phyloP scores from a whole-genome alignment of 64 coral and sea anemone genomes.

The Cladopsammia gracilis region DNA sequence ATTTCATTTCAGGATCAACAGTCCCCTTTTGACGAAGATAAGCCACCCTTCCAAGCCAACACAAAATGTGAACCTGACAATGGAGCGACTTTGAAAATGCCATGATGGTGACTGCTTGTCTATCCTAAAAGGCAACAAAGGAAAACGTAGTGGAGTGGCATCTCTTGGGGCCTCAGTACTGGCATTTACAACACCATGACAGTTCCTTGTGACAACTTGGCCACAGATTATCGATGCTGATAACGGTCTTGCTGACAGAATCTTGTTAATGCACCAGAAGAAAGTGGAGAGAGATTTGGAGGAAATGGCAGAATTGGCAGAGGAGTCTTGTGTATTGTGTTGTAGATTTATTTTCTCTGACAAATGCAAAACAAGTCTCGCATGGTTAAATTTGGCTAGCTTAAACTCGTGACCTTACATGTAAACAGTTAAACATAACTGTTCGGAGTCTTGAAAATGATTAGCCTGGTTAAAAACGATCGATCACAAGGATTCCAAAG shows the following conservation, averaged over 20 bases:
- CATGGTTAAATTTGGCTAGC: no score
- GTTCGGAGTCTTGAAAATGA: no score
- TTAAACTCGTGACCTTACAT: no score
- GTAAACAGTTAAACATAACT: no score
- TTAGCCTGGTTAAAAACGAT: no score
- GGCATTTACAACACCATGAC: conserved; percentile 65
- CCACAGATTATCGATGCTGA: conserved; percentile 40
- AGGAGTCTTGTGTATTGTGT: no score
- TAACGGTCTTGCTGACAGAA: conserved; percentile 68
- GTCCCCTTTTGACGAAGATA: conserved; percentile 51
- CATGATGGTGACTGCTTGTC: conserved; percentile 70
- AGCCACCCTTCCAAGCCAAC: conserved; percentile 24
- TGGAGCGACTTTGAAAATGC: conserved; percentile 74
- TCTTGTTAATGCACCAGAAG: conserved; percentile 53
- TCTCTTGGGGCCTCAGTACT: conserved; percentile 54
- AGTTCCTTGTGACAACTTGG: conserved; percentile 73
- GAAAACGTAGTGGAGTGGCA: conserved; percentile 44
- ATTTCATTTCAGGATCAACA: conserved; percentile 14
- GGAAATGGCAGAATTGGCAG: conserved; percentile 37
- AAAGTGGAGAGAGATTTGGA: conserved; percentile 30
- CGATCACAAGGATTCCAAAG: no score
- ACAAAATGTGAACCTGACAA: neutral
- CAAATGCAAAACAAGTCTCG: no score
- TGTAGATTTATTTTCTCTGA: no score
- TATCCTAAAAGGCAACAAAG: conserved; percentile 53